A percentile compares a stretch with the other conserved stretches of the same genome.
These are phyloP conservation scores for Drosophila auraria DNA, from an alignment of 1,140 invertebrate genomes.

Conservation along the genomic window DNA sequence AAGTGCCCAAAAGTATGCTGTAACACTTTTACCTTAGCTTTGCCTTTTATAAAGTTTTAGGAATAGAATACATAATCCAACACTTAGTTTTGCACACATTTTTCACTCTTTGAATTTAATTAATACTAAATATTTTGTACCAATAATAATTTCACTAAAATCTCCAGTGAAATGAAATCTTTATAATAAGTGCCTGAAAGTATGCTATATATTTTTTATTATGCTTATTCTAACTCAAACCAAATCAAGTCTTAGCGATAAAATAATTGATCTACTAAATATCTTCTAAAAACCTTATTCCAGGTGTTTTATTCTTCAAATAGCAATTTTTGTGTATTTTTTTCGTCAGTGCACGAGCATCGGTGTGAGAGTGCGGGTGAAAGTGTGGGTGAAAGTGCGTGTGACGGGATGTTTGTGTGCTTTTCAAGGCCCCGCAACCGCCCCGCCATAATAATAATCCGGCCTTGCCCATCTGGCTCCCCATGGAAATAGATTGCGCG, in stretches of 20 bases:
- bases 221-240: too few relatives aligned
- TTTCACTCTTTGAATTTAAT: not conserved
- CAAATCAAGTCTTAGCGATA: not conserved
- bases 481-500: conserved; percentile 63
- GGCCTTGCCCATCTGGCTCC: conserved; percentile 20
- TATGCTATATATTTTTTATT: not conserved
- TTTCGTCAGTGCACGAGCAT: not conserved
- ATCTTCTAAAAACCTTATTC: not conserved
- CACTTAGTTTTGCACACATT: too few relatives aligned
- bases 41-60: too few relatives aligned
- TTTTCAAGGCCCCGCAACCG: conserved; percentile 37
- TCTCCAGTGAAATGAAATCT: not conserved
- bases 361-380: not conserved
- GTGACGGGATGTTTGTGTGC: conserved; percentile 57
- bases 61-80: too few relatives aligned
- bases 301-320: not conserved
- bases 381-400: conserved; percentile 24
- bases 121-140: too few relatives aligned
- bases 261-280: too few relatives aligned
- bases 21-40: not conserved
- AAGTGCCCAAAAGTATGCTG: not conserved
- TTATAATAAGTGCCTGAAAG: not conserved
- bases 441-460: conserved; percentile 34
- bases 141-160: not conserved
- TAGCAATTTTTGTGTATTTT: not conserved